Evolutionary conservation across 2,888 invertebrate species (phyloP).

Genomic region (Disparrhopalites patrizii): DNA sequence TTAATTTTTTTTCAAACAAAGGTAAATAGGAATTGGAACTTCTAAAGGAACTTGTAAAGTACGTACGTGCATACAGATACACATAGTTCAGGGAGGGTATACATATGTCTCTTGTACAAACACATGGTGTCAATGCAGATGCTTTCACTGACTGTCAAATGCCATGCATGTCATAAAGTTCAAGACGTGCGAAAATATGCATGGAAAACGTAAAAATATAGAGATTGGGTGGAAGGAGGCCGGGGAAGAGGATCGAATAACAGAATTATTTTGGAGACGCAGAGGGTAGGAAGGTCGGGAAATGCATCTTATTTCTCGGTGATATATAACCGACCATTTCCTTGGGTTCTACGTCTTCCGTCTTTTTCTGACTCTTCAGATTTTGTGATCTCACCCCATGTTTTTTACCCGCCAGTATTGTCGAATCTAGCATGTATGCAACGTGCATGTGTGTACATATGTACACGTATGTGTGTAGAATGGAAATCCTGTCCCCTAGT

Average conservation of each 20-base stretch:
- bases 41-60: no score
- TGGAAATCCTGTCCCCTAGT: no score
- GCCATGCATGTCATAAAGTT: slow-evolving; percentile 27
- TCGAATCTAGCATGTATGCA: not conserved
- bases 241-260: slow-evolving; percentile 12
- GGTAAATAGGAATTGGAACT: no score
- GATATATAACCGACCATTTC: slow-evolving; percentile 42
- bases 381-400: not conserved
- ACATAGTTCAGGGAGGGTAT: no score
- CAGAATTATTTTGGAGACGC: slow-evolving; percentile 24
- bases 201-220: no score
- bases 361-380: not conserved
- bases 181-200: slow-evolving; percentile 34
- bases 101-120: no score
- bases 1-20: no score
- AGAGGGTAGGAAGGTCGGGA: slow-evolving; percentile 31
- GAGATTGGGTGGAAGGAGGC: no score
- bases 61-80: no score
- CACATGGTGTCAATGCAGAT: slow-evolving; percentile 7
- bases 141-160: slow-evolving; percentile 20
- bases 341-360: slow-evolving; percentile 8
- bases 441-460: not conserved
- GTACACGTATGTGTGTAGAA: not conserved
- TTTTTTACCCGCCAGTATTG: no score
- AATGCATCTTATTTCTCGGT: slow-evolving; percentile 42